phyloP scores from a whole-genome alignment of 2,888 invertebrate genomes.

The Chesias legatella region DNA sequence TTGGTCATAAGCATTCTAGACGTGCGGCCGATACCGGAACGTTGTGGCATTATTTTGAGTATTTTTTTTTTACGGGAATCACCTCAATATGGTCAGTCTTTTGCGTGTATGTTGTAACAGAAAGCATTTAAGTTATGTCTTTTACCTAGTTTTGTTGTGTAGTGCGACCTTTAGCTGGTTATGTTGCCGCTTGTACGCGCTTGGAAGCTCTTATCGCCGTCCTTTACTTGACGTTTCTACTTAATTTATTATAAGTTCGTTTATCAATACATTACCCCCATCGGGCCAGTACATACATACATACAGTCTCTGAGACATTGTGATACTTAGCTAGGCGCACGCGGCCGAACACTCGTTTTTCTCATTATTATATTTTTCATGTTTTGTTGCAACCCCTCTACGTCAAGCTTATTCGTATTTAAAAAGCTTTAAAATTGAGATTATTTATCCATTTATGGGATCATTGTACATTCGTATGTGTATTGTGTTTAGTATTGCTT shows the following conservation, averaged over 20 bases:
- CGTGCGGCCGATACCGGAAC: constrained; percentile 45
- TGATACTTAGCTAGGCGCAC: constrained; percentile 67
- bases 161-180: constrained; percentile 40
- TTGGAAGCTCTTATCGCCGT: constrained; percentile 61
- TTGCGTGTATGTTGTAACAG: constrained; percentile 40
- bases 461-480: constrained; percentile 45
- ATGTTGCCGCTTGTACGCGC: constrained; percentile 57
- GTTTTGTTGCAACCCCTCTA: constrained; percentile 35
- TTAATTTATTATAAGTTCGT: constrained; percentile 76
- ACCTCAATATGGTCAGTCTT: constrained; percentile 75
- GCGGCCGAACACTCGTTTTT: constrained; percentile 24
- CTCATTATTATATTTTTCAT: constrained; percentile 42
- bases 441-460: constrained; percentile 71
- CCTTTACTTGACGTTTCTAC: constrained; percentile 72
- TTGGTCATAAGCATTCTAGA: constrained; percentile 42
- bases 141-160: background rate
- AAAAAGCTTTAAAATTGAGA: constrained; percentile 76
- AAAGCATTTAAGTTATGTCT: constrained; percentile 66
- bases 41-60: constrained; percentile 61
- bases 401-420: constrained; percentile 63
- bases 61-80: constrained; percentile 45
- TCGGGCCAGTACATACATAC: constrained; percentile 76
- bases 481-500: constrained; percentile 43
- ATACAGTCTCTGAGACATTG: constrained; percentile 76
- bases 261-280: constrained; percentile 64